A percentile compares a stretch with the other conserved stretches of the same genome.
phyloP scores from a whole-genome alignment of 2,888 invertebrate genomes.

The Caradrina kadenii region DNA sequence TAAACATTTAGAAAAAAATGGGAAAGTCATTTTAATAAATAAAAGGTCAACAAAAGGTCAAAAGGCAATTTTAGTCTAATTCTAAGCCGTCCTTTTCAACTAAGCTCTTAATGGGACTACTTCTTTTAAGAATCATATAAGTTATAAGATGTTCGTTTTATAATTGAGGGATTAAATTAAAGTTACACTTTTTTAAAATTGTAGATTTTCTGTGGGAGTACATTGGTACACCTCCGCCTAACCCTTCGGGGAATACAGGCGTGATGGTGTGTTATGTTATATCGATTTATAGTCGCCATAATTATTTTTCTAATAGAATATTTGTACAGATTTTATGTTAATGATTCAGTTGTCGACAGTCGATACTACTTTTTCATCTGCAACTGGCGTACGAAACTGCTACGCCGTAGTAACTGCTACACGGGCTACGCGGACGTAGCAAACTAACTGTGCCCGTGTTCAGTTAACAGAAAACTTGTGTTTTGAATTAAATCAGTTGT shows the following conservation, averaged over 20 bases:
- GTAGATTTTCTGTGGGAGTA: too few relatives aligned
- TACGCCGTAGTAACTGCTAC: conserved; percentile 30
- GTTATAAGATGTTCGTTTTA: neutral
- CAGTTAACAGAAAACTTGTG: neutral
- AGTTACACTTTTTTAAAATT: neutral
- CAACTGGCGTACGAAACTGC: neutral
- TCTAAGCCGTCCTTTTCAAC: neutral
- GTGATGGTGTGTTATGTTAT: too few relatives aligned
- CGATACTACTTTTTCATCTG: neutral
- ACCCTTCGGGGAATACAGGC: too few relatives aligned
- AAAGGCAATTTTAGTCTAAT: neutral
- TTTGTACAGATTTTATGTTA: too few relatives aligned
- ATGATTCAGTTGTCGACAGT: neutral
- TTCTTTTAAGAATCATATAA: conserved; percentile 13
- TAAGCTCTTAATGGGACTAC: conserved; percentile 2
- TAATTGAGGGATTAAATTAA: neutral
- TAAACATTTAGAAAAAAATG: neutral
- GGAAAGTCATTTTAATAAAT: neutral
- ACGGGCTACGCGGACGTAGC: neutral
- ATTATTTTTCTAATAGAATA: too few relatives aligned
- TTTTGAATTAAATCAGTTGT: neutral
- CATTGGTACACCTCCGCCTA: too few relatives aligned
- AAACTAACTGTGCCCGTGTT: neutral
- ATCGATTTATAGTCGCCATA: too few relatives aligned
- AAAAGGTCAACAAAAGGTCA: neutral